Evolutionary conservation across 2,797 vertebrate species (phyloP).

Genomic region (Myotis vivesi): DNA sequence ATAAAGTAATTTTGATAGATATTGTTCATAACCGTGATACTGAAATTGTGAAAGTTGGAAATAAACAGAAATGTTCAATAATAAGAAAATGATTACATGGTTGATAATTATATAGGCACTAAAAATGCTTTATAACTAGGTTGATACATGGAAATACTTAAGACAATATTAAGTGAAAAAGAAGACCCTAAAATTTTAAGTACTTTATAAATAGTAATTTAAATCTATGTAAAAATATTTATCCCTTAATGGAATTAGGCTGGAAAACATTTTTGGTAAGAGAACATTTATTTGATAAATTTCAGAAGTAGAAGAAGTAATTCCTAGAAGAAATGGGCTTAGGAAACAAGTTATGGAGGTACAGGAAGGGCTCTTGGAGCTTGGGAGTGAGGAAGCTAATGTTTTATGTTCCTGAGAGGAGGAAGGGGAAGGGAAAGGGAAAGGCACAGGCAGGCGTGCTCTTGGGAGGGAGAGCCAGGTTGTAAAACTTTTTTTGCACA

Average conservation of each 20-base stretch:
- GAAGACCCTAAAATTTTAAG: conserved; percentile 2
- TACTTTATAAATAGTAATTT: conserved; percentile 4
- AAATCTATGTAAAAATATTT: background rate
- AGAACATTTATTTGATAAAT: no score
- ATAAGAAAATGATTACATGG: conserved; percentile 12
- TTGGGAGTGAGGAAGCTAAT: no score
- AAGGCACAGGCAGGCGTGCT: no score
- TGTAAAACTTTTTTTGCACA: background rate
- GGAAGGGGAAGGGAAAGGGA: no score
- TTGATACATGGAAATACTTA: background rate
- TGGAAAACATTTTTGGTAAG: background rate
- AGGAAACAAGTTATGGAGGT: no score
- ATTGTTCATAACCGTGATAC: background rate
- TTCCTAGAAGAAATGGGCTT: no score
- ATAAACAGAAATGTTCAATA: background rate
- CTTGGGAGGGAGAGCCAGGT: no score
- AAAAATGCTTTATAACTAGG: background rate
- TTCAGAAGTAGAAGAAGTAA: no score
- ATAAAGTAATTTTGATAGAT: conserved; percentile 26
- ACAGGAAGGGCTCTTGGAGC: no score
- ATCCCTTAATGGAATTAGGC: background rate
- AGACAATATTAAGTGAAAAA: conserved; percentile 23
- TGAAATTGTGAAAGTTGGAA: conserved; percentile 15
- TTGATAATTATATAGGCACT: background rate
- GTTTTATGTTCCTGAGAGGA: no score